Evolutionary conservation across 2,113 vertebrate genomes (phyloP).

Genomic region (Saguinus midas): DNA sequence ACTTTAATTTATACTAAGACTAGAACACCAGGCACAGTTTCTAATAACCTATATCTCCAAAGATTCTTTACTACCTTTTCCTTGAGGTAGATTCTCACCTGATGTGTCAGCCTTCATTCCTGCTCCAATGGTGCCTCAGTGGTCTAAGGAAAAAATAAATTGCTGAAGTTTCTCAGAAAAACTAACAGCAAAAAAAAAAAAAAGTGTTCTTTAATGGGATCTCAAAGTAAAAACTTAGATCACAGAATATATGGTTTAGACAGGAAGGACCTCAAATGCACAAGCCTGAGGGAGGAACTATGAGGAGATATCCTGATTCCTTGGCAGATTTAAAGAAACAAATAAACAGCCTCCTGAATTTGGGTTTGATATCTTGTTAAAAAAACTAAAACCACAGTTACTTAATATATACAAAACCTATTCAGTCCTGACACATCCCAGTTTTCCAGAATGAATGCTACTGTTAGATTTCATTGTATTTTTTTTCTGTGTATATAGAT

Average conservation of each 20-base stretch:
- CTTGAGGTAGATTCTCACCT: background rate
- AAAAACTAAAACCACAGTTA: background rate
- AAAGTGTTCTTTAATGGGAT: background rate
- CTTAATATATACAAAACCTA: background rate
- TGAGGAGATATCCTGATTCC: background rate
- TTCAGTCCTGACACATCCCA: background rate
- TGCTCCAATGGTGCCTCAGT: background rate
- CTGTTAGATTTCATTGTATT: background rate
- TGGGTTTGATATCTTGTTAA: background rate
- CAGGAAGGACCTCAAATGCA: constrained; percentile 2
- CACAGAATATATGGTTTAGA: background rate
- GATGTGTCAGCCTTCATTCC: background rate
- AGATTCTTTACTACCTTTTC: background rate
- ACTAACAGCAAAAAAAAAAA: constrained; percentile 34
- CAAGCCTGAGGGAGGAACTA: background rate
- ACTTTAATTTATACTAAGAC: constrained; percentile 1
- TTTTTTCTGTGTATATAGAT: background rate
- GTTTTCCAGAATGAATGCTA: constrained; percentile 38
- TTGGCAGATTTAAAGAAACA: background rate
- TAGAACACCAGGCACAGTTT: background rate
- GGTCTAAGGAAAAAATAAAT: background rate
- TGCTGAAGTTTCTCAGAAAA: background rate
- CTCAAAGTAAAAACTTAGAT: constrained; percentile 14
- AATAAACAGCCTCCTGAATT: background rate
- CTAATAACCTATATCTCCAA: constrained; percentile 52